phyloP scores from a whole-genome alignment of 2,888 invertebrate species.

The Andrena bicolor region DNA sequence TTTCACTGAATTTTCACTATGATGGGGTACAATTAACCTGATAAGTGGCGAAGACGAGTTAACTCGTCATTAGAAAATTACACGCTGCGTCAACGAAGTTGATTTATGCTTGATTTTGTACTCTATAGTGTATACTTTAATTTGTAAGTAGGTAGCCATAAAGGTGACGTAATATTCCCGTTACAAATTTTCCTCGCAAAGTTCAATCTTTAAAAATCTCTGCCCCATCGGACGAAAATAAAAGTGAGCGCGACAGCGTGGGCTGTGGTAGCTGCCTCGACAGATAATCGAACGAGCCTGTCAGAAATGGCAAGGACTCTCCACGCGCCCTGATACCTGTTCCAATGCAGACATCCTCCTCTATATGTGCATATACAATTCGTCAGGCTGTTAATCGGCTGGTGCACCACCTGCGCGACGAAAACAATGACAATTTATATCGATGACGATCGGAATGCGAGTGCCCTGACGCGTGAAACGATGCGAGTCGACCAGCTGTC shows the following conservation, averaged over 20 bases:
- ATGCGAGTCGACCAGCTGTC: conserved; percentile 63
- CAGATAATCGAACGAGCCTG: neutral
- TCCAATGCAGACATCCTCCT: conserved; percentile 2
- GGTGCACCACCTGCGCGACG: conserved; percentile 62
- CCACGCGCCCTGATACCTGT: neutral
- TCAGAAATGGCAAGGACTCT: neutral
- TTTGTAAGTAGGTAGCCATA: too few species aligned
- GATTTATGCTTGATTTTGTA: too few species aligned
- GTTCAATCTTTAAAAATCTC: neutral
- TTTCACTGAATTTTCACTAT: too few species aligned
- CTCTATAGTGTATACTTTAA: too few species aligned
- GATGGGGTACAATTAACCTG: too few species aligned
- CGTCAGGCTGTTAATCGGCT: conserved; percentile 38
- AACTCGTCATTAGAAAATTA: too few species aligned
- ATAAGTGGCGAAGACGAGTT: too few species aligned
- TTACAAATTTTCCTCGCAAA: neutral
- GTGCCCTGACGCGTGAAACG: conserved; percentile 60
- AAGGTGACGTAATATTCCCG: too few species aligned
- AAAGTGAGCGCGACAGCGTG: neutral
- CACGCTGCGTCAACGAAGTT: too few species aligned
- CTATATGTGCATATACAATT: conserved; percentile 19
- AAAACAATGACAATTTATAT: conserved; percentile 72
- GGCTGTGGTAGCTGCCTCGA: neutral
- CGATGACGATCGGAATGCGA: conserved; percentile 68
- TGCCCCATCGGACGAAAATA: neutral